These are phyloP conservation scores for Cryptoleucopteryx plumbea DNA, from an alignment of 2,113 vertebrate species.

Conservation along the genomic window DNA sequence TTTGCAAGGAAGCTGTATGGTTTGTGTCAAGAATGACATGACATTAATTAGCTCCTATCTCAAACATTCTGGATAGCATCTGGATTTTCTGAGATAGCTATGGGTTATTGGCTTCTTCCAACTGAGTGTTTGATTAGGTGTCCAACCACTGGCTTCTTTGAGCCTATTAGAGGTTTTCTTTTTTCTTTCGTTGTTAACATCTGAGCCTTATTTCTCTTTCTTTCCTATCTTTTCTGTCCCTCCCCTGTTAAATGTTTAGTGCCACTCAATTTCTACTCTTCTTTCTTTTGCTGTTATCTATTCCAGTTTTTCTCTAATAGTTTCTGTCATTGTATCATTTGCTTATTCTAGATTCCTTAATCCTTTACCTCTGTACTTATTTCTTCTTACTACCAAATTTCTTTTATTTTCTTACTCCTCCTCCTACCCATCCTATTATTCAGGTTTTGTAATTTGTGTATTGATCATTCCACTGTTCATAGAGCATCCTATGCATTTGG, in stretches of 20 bases:
- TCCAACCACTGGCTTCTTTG: background rate
- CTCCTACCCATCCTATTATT: background rate
- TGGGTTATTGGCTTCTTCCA: background rate
- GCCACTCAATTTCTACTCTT: background rate
- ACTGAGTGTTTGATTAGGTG: background rate
- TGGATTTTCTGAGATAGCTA: background rate
- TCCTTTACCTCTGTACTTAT: background rate
- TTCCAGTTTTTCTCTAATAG: background rate
- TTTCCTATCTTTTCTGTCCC: background rate
- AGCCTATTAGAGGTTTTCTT: background rate
- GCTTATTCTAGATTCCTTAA: background rate
- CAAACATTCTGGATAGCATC: background rate
- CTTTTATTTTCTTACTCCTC: background rate
- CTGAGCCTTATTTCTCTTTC: background rate
- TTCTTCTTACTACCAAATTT: background rate
- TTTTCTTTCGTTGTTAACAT: background rate
- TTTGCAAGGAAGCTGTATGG: background rate
- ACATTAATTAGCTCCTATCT: background rate
- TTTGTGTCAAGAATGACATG: background rate
- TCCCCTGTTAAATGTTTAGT: background rate
- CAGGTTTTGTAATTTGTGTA: background rate
- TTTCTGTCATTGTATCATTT: background rate
- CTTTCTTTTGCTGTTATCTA: background rate
- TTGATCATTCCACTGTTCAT: background rate
- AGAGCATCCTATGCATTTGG: background rate